Conservation (phyloP, 2,113 vertebrate species). For the Phycodurus eques region DNA sequence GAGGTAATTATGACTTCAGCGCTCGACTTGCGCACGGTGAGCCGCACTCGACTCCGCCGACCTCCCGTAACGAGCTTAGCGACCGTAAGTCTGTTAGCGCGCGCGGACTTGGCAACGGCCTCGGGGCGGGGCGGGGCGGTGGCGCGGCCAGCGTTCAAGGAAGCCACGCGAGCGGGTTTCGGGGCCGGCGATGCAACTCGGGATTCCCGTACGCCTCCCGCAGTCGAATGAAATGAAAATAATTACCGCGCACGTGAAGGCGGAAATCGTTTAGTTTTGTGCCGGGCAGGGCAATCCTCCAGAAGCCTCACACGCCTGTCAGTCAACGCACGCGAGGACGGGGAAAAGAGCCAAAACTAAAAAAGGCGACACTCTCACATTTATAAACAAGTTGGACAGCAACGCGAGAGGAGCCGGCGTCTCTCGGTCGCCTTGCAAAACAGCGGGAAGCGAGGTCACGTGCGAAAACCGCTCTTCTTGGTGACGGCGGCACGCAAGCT, state of each 20-base stretch:
- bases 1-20: neutral
- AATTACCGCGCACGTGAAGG: neutral
- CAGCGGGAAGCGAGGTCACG: neutral
- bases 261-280: neutral
- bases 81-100: conserved; percentile 59
- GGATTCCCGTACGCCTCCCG: conserved; percentile 10
- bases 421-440: conserved; percentile 33
- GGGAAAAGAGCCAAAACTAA: no score
- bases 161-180: conserved; percentile 44
- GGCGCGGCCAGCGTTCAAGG: conserved; percentile 14
- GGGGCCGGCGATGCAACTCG: conserved; percentile 33
- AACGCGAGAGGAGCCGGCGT: conserved; percentile 16
- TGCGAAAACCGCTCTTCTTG: no score
- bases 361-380: conserved; percentile 6
- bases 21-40: neutral
- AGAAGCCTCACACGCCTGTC: neutral
- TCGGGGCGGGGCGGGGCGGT: conserved; percentile 7
- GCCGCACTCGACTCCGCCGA: conserved; percentile 32
- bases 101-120: conserved; percentile 55
- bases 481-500: conserved; percentile 2
- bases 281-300: neutral
- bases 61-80: conserved; percentile 63
- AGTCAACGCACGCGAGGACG: neutral
- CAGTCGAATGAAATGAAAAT: neutral
- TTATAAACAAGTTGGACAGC: conserved; percentile 9